A percentile compares a stretch with the other conserved stretches of the same genome.
phyloP scores from a whole-genome alignment of 2,113 vertebrate genomes.

The Noctilio leporinus region DNA sequence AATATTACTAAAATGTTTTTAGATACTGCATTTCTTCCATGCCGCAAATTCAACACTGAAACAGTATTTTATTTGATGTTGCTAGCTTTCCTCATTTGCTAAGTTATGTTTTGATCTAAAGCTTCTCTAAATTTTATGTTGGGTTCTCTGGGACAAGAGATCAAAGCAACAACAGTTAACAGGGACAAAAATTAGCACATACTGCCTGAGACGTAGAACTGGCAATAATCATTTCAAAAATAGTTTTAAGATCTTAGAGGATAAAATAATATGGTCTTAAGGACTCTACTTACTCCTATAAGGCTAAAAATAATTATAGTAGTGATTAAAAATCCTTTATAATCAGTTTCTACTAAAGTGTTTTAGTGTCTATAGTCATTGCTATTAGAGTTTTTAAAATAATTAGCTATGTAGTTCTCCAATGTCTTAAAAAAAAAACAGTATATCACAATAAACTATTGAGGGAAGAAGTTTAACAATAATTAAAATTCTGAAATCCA shows the following conservation, averaged over 20 bases:
- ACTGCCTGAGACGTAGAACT: not conserved
- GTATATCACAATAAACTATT: not conserved
- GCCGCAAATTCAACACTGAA: not conserved
- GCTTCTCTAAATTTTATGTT: not conserved
- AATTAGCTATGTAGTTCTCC: not conserved
- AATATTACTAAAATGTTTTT: not conserved
- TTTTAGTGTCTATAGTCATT: not conserved
- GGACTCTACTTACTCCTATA: not conserved
- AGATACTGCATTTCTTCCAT: not conserved
- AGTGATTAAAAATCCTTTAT: not conserved
- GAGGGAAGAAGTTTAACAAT: not conserved
- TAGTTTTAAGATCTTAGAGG: not conserved
- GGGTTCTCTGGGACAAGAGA: not conserved
- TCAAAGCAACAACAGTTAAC: not conserved
- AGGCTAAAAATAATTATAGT: not conserved
- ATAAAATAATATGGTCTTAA: not conserved
- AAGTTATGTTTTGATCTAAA: not conserved
- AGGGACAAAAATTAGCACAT: not conserved
- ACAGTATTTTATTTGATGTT: not conserved
- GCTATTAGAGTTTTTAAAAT: not conserved
- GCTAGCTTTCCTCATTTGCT: not conserved
- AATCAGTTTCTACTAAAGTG: not conserved
- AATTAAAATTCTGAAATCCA: not conserved
- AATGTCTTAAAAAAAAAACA: not conserved
- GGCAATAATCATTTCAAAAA: not conserved